Evolutionary conservation across 2,113 vertebrate species (phyloP).

Genomic region (Pelecanoides urinatrix): DNA sequence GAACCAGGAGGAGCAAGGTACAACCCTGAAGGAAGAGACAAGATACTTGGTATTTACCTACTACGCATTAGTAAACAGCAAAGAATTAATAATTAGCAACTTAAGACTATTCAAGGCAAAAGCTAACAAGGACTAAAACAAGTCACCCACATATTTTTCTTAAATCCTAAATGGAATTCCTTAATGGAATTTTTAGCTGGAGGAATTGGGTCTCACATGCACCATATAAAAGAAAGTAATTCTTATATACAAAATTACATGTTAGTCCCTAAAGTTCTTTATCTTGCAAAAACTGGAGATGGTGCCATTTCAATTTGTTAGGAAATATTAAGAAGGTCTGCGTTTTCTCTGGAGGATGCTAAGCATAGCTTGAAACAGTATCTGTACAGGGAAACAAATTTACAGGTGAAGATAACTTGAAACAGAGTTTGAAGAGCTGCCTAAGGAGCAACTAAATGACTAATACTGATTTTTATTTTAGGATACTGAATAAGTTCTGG

Average conservation of each 20-base stretch:
- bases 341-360: neutral
- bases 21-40: slow-evolving; percentile 80
- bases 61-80: neutral
- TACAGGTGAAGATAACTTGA: neutral
- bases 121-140: neutral
- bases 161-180: neutral
- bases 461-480: neutral
- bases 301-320: neutral
- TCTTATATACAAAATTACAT: neutral
- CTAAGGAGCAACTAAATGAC: neutral
- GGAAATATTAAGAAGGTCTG: neutral
- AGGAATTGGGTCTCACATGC: neutral
- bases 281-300: neutral
- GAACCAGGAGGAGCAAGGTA: slow-evolving; percentile 87
- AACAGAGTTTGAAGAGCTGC: neutral
- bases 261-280: neutral
- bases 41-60: neutral
- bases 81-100: neutral
- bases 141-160: neutral
- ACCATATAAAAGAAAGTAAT: neutral
- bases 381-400: neutral
- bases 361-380: neutral
- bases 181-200: neutral
- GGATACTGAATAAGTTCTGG: neutral
- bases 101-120: neutral